These are phyloP conservation scores for Smittia aterrima DNA, from an alignment of 2,888 invertebrate genomes.

Conservation along the genomic window DNA sequence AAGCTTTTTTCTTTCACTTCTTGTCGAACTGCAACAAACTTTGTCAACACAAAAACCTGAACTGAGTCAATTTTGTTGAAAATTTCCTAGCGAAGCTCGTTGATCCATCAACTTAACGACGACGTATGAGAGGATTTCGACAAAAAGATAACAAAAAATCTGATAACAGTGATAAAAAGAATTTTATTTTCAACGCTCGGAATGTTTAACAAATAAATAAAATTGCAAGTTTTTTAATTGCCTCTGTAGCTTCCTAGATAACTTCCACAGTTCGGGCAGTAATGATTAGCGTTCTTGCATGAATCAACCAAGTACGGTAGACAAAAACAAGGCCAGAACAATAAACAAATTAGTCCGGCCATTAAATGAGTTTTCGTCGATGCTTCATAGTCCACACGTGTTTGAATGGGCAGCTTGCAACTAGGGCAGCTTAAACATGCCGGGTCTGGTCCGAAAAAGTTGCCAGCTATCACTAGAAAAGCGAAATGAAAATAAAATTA, in stretches of 20 bases:
- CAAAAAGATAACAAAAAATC: background rate
- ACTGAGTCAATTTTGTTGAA: no score
- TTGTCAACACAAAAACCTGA: background rate
- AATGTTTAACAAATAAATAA: background rate
- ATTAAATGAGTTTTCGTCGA: slow-evolving; percentile 52
- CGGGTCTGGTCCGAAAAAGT: slow-evolving; percentile 48
- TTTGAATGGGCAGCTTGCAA: slow-evolving; percentile 49
- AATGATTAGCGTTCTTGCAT: slow-evolving; percentile 33
- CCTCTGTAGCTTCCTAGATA: slow-evolving; percentile 22
- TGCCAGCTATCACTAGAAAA: slow-evolving; percentile 8
- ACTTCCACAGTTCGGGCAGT: background rate
- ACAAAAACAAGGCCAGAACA: slow-evolving; percentile 47
- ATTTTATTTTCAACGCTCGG: background rate
- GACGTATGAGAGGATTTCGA: no score
- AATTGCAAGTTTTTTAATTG: background rate
- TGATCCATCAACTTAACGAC: background rate
- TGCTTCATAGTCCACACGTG: slow-evolving; percentile 48
- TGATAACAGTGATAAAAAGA: background rate
- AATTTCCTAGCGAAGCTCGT: background rate
- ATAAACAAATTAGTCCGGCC: slow-evolving; percentile 49
- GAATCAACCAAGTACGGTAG: slow-evolving; percentile 34
- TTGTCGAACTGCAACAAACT: no score
- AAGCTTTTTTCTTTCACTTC: no score
- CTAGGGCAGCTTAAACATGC: slow-evolving; percentile 50
- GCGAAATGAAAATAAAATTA: background rate